These are phyloP conservation scores for Cheilosia variabilis DNA, from an alignment of 2,888 invertebrate species.

Conservation along the genomic window DNA sequence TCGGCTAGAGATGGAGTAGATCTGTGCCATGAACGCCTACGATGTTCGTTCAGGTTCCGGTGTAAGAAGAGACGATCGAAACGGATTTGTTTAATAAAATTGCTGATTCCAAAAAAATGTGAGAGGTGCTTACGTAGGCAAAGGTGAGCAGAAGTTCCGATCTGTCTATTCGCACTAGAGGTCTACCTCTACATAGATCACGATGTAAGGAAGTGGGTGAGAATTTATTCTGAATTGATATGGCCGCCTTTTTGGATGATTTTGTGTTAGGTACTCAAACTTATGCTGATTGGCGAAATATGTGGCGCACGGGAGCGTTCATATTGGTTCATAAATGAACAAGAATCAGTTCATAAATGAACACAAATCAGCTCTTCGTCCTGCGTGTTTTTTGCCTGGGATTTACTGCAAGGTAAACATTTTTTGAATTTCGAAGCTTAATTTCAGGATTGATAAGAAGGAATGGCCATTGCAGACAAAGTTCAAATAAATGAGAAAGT, in stretches of 20 bases:
- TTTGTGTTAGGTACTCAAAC: not conserved
- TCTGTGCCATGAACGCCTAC: conserved; percentile 8
- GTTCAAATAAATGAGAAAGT: too few relatives aligned
- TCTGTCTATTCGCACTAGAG: not conserved
- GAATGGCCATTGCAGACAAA: too few relatives aligned
- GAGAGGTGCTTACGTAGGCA: not conserved
- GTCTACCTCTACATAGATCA: not conserved
- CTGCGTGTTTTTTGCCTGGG: too few relatives aligned
- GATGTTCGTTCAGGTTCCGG: not conserved
- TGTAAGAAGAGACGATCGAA: not conserved
- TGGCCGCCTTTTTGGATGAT: not conserved
- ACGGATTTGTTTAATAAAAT: conserved; percentile 11
- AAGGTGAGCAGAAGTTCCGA: not conserved
- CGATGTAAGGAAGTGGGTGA: not conserved
- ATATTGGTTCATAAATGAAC: not conserved
- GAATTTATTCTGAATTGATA: not conserved
- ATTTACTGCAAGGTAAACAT: too few relatives aligned
- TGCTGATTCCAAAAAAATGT: not conserved
- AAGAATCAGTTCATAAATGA: too few relatives aligned
- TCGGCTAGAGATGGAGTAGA: not conserved
- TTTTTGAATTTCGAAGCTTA: too few relatives aligned
- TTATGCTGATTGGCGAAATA: not conserved
- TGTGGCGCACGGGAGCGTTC: not conserved
- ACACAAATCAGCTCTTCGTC: too few relatives aligned
- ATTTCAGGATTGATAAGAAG: too few relatives aligned